These are phyloP conservation scores for Hydrolagus affinis DNA, from an alignment of 2,113 vertebrate genomes.

Conservation along the genomic window DNA sequence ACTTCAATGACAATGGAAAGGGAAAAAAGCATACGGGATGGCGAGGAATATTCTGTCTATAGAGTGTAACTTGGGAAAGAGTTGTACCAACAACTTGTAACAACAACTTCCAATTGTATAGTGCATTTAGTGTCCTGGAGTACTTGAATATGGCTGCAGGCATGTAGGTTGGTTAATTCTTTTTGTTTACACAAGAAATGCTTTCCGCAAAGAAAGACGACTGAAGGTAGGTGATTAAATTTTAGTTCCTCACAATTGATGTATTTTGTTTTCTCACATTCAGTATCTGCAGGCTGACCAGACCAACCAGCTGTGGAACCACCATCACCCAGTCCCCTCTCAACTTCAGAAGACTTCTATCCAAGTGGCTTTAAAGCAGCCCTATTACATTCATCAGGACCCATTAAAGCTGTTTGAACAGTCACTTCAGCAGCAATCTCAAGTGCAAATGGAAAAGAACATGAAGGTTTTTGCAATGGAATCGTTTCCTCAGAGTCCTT, in stretches of 20 bases:
- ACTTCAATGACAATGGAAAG: too few species aligned
- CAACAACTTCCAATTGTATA: too few species aligned
- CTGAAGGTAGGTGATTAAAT: neutral
- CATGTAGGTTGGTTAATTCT: too few species aligned
- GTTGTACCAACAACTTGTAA: too few species aligned
- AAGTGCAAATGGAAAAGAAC: constrained; percentile 80
- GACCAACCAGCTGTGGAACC: constrained; percentile 83
- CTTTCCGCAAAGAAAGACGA: neutral
- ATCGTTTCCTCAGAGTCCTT: constrained; percentile 68
- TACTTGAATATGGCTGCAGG: too few species aligned
- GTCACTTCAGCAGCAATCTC: constrained; percentile 62
- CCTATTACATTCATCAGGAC: constrained; percentile 75
- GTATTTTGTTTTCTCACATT: constrained; percentile 31
- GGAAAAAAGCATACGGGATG: too few species aligned
- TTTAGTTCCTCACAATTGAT: neutral
- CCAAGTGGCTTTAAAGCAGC: constrained; percentile 73
- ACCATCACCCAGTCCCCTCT: constrained; percentile 69
- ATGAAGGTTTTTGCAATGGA: constrained; percentile 80
- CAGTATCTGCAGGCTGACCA: constrained; percentile 81
- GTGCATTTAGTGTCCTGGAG: too few species aligned
- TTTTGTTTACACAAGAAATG: too few species aligned
- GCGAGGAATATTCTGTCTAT: too few species aligned
- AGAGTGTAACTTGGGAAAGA: too few species aligned
- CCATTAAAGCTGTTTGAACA: constrained; percentile 85
- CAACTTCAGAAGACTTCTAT: constrained; percentile 72